Evolutionary conservation across 2,888 invertebrate genomes (phyloP).

Genomic region (Polyommatus icarus): DNA sequence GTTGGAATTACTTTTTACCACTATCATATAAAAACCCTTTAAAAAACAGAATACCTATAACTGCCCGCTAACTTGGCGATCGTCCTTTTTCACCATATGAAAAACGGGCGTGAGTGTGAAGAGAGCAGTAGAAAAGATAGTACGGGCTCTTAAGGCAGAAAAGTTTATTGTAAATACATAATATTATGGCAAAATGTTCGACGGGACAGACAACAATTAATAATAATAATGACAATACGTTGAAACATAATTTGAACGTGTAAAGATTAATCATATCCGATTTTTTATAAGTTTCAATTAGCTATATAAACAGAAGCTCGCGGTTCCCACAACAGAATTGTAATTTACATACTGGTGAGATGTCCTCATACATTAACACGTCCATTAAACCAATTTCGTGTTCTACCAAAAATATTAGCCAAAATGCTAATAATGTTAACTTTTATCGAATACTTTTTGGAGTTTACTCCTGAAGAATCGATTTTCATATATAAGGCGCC

Average conservation of each 20-base stretch:
- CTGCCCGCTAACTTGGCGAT: too few species aligned
- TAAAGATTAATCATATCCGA: background rate
- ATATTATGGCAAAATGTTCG: too few species aligned
- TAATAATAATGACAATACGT: background rate
- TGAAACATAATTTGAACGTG: background rate
- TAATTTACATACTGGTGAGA: background rate
- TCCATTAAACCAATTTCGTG: conserved; percentile 3
- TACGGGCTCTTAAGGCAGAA: too few species aligned
- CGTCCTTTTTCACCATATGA: too few species aligned
- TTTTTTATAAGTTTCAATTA: background rate
- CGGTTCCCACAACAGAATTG: background rate
- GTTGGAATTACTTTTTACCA: too few species aligned
- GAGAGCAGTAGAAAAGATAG: too few species aligned
- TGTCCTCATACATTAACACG: background rate
- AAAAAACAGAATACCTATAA: too few species aligned
- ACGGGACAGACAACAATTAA: background rate
- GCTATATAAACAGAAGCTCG: background rate
- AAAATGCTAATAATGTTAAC: background rate
- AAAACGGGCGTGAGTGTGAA: too few species aligned
- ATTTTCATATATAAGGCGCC: too few species aligned
- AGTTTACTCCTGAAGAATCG: too few species aligned
- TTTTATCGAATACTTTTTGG: background rate
- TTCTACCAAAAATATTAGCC: background rate
- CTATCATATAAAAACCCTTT: too few species aligned
- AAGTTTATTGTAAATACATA: too few species aligned